Percentiles rank a stretch among this genome's conserved stretches.
Evolutionary conservation across 2,113 vertebrate genomes (phyloP).

Genomic region (Dasyprocta punctata): DNA sequence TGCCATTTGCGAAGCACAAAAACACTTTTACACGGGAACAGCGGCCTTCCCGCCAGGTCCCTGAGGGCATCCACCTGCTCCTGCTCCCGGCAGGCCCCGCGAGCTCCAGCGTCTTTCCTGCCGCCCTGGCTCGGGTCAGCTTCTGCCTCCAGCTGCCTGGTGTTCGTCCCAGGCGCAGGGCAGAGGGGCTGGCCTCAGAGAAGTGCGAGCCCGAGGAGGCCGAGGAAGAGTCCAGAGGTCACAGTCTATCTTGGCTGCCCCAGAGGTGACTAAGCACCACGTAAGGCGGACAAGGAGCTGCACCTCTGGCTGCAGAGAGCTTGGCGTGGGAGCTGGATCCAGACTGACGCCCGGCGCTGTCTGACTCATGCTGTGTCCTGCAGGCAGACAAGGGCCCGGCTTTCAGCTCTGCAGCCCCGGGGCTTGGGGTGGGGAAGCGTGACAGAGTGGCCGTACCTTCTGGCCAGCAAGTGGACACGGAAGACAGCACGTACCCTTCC

Average conservation of each 20-base stretch:
- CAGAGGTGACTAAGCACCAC: background rate
- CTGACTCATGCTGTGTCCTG: background rate
- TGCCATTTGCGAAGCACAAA: no score
- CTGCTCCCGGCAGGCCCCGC: no score
- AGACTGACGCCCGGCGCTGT: background rate
- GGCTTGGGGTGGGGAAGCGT: background rate
- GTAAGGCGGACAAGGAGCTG: background rate
- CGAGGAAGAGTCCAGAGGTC: no score
- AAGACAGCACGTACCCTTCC: background rate
- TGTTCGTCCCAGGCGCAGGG: fast-evolving
- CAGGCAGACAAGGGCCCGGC: background rate
- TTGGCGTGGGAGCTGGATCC: background rate
- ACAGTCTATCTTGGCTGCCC: background rate
- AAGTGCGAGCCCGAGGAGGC: background rate
- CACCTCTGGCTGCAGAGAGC: background rate
- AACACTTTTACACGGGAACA: no score
- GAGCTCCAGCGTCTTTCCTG: background rate
- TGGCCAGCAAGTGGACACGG: background rate
- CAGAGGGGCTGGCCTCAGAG: background rate
- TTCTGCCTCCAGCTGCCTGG: no score
- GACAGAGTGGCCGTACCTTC: background rate
- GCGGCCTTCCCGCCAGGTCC: no score
- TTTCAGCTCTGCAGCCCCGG: background rate
- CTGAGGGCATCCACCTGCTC: no score
- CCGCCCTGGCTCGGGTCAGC: no score